Conservation (phyloP, 2,113 vertebrate species). For the Onychostruthus taczanowskii region DNA sequence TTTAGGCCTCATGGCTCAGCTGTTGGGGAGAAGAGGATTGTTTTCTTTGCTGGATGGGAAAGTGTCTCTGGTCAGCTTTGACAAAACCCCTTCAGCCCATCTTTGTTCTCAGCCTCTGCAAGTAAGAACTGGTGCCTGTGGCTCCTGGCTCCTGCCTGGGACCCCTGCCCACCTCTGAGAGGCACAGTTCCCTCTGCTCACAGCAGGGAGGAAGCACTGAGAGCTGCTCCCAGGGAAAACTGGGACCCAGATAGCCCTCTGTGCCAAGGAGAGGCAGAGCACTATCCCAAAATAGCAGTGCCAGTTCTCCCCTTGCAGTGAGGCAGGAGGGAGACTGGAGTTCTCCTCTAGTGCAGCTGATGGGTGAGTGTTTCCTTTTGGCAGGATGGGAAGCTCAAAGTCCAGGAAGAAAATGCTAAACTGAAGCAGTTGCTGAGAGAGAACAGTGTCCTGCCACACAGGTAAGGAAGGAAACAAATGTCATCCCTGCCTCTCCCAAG, state of each 20-base stretch:
- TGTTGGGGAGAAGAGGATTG: neutral
- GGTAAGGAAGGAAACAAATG: neutral
- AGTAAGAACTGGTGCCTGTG: neutral
- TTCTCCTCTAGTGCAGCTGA: neutral
- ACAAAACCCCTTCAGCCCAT: neutral
- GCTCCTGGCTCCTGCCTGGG: neutral
- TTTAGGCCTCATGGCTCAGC: neutral
- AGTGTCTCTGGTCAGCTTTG: neutral
- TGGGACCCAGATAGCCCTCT: neutral
- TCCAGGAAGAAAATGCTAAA: conserved; percentile 71
- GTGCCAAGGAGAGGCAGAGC: neutral
- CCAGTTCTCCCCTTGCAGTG: neutral
- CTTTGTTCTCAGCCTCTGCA: neutral
- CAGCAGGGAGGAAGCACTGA: neutral
- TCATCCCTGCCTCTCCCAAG: neutral
- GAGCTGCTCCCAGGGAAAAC: neutral
- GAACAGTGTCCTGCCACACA: conserved; percentile 25
- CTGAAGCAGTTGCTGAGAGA: conserved; percentile 56
- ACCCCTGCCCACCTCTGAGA: fast-evolving
- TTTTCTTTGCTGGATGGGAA: neutral
- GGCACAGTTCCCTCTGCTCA: fast-evolving
- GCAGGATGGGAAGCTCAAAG: conserved; percentile 68
- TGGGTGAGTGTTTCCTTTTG: conserved; percentile 18
- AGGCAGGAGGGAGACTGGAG: neutral
- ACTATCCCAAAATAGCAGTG: fast-evolving